Evolutionary conservation across 1,140 invertebrate genomes (phyloP).

Genomic region (Drosophila ficusphila): DNA sequence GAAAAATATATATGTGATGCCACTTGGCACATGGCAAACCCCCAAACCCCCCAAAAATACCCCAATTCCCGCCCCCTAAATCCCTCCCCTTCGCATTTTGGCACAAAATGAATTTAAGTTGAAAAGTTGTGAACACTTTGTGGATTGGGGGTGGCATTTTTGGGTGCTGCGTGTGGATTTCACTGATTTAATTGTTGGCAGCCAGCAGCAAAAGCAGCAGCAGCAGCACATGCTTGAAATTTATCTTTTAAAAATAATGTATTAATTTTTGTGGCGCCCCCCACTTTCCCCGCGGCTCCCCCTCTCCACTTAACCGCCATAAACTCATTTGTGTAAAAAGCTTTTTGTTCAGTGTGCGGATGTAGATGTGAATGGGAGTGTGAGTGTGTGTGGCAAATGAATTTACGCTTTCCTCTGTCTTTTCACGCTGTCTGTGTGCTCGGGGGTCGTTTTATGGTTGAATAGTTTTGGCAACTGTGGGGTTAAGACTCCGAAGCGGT

Average conservation of each 20-base stretch:
- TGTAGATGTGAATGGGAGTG: constrained; percentile 20
- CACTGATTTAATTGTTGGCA: constrained; percentile 79
- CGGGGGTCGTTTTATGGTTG: constrained; percentile 72
- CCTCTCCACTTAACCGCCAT: constrained; percentile 39
- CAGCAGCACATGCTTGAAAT: constrained; percentile 56
- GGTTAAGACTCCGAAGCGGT: constrained; percentile 34
- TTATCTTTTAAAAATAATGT: constrained; percentile 83
- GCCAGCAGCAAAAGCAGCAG: not conserved
- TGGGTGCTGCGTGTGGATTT: constrained; percentile 74
- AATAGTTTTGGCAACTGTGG: constrained; percentile 69
- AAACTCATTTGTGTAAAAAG: constrained; percentile 82
- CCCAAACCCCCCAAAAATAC: not conserved
- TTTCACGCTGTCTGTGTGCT: constrained; percentile 20
- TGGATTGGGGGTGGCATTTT: constrained; percentile 21
- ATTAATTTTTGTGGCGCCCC: constrained; percentile 75
- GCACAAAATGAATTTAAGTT: constrained; percentile 80
- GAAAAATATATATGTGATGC: constrained; percentile 71
- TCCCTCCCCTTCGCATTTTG: constrained; percentile 28
- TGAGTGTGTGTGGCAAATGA: constrained; percentile 56
- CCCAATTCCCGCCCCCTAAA: not conserved
- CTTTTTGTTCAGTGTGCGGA: constrained; percentile 39
- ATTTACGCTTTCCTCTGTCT: constrained; percentile 66
- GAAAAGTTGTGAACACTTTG: constrained; percentile 82
- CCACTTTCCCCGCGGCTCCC: not conserved
- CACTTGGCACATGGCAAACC: constrained; percentile 44